Percentiles rank a stretch among this genome's conserved stretches.
These are phyloP conservation scores for Pipistrellus pygmaeus DNA, from an alignment of 2,797 vertebrate species.

Conservation along the genomic window DNA sequence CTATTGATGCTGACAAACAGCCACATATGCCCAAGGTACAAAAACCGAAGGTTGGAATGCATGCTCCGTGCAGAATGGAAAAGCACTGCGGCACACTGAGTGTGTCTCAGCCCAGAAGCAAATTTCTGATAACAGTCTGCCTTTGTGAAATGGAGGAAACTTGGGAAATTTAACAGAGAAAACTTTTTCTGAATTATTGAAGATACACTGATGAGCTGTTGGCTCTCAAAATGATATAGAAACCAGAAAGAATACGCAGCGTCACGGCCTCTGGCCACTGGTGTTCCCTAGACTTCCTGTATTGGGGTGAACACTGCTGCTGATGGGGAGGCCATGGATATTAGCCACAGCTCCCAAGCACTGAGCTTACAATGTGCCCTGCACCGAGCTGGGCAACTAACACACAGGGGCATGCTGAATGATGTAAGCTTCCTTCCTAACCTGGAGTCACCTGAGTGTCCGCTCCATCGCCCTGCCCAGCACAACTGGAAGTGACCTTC, in stretches of 20 bases:
- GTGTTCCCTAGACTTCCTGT: neutral
- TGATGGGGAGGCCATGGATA: neutral
- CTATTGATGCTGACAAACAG: constrained; percentile 5
- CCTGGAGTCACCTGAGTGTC: neutral
- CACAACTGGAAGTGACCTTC: neutral
- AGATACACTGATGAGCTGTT: neutral
- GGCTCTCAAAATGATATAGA: constrained; percentile 27
- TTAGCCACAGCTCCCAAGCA: neutral
- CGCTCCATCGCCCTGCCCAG: neutral
- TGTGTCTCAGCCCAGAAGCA: constrained; percentile 50
- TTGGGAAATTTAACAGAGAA: constrained; percentile 64
- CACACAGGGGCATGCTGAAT: accelerated
- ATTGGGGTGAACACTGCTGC: neutral
- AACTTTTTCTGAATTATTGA: neutral
- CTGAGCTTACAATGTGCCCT: accelerated
- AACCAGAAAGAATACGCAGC: constrained; percentile 15
- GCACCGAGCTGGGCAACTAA: neutral
- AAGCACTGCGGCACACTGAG: constrained; percentile 33
- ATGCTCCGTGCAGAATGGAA: neutral
- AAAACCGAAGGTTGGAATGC: neutral
- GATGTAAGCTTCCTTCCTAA: neutral
- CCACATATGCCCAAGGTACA: neutral
- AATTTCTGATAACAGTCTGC: constrained; percentile 29
- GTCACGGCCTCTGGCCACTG: neutral
- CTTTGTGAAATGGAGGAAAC: constrained; percentile 54